Evolutionary conservation across 2,888 invertebrate genomes (phyloP), one percentile per base, ranked within the genome.

Genomic region (Hirtodrosophila duncani): DNA sequence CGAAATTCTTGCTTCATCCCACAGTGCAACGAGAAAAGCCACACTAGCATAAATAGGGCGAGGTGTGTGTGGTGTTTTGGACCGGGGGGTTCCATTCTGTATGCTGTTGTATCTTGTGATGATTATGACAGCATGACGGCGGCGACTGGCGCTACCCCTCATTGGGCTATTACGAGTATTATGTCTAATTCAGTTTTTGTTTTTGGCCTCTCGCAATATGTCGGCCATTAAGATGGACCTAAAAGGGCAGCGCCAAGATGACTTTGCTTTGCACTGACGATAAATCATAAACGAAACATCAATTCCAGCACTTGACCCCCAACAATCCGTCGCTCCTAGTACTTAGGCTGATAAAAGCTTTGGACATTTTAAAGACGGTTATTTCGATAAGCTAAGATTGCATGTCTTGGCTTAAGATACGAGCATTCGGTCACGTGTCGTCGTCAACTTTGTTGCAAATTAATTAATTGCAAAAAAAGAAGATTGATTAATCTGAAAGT

Each of bases 211-310:
- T 52, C 55, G 65, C 72, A 72, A 84, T 83, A 81, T 82, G 82
- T 77, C 77, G 69, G 64, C 78, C 72, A 78, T 72, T 72, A 67
- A 46, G 39, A 3, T 57, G 45, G 61, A 56, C 27, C 18, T 13
- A 10, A 1, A 3, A 26, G 27, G 31, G 31, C 24, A 45, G 48
- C 29, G 62, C 57, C 48, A 56, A 43, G 50, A 71, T 78, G 81
- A 78, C 78, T 74, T 61, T 68, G 56, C 63, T 55, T 41, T 62
- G 62, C n/a, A 72, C 64, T 74, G 67, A 77, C 83, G 77, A 85
- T 85, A 85, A 85, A 85, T 85, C 85, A 85, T 85, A 84, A 85
- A 81, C 82, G 84, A 85, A 85, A 85, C 85, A 85, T 85, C 85
- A 85, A 83, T 83, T 85, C 79, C 85, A 85, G 84, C 79, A 81